Conservation (phyloP, 2,888 invertebrate genomes). For the Coelopa pilipes region DNA sequence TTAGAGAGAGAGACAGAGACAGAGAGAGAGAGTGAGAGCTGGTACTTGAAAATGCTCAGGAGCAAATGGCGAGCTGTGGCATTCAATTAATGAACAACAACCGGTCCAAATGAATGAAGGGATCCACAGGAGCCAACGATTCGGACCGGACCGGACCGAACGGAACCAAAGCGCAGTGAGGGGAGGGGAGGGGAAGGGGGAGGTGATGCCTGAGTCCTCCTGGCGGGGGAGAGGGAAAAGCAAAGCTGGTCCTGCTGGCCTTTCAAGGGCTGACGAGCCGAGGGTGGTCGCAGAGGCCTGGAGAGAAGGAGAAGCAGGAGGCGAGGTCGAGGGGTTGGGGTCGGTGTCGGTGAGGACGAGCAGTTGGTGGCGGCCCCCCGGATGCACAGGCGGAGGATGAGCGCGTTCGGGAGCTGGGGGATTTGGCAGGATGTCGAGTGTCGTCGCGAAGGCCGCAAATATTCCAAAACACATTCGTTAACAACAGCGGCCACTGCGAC, state of each 20-base stretch:
- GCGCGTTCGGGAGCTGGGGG: too few species aligned
- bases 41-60: too few species aligned
- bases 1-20: neutral
- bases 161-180: neutral
- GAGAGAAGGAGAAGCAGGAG: too few species aligned
- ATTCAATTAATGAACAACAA: conserved; percentile 24
- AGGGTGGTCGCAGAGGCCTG: too few species aligned
- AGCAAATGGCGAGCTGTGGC: neutral
- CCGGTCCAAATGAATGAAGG: neutral
- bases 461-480: conserved; percentile 20
- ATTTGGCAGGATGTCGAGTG: too few species aligned
- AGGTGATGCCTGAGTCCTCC: neutral
- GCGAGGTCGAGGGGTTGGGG: too few species aligned
- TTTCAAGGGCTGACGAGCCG: too few species aligned
- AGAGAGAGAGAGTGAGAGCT: neutral
- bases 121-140: neutral
- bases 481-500: neutral
- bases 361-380: too few species aligned
- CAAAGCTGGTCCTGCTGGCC: neutral
- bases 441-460: conserved; percentile 6
- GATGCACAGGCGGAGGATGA: too few species aligned
- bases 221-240: conserved; percentile 8
- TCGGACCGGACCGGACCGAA: too few species aligned
- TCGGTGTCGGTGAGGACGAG: too few species aligned
- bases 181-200: neutral